Conservation (phyloP, 2,113 vertebrate genomes). For the Brachionichthys hirsutus region DNA sequence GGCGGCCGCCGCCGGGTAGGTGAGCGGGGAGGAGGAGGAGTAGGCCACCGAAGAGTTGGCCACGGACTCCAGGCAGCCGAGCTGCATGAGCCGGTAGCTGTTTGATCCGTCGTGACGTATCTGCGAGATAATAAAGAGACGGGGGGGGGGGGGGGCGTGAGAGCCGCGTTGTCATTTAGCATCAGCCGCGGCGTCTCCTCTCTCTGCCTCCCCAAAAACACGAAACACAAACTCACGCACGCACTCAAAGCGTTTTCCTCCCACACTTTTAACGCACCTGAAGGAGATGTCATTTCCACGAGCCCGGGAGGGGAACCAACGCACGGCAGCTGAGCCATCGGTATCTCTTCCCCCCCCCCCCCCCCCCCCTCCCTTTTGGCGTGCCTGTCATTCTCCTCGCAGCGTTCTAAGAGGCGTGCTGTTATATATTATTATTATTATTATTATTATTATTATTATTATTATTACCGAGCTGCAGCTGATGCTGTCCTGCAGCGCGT, state of each 20-base stretch:
- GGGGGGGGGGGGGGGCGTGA: constrained; percentile 80
- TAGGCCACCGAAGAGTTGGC: constrained; percentile 99
- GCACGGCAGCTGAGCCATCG: constrained; percentile 68
- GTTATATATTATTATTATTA: constrained; percentile 72
- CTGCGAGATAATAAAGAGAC: constrained; percentile 88
- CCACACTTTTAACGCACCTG: constrained; percentile 78
- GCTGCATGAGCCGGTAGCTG: constrained; percentile 99
- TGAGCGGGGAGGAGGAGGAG: constrained; percentile 97
- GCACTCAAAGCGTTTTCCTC: constrained; percentile 73
- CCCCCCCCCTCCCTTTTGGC: too few relatives aligned
- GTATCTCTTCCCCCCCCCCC: constrained; percentile 53
- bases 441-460: too few relatives aligned
- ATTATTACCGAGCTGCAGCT: constrained; percentile 56
- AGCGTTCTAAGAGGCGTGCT: constrained; percentile 62
- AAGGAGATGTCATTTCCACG: constrained; percentile 80
- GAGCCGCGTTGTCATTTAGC: constrained; percentile 91
- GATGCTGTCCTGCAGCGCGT: constrained; percentile 60
- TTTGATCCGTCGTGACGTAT: constrained; percentile 99
- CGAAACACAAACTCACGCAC: constrained; percentile 59
- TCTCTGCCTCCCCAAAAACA: constrained; percentile 71
- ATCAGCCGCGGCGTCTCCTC: constrained; percentile 76
- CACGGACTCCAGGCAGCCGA: constrained; percentile 99
- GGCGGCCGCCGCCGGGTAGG: constrained; percentile 94
- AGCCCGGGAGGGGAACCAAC: constrained; percentile 74
- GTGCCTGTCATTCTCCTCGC: constrained; percentile 72